Conservation (phyloP, 2,888 invertebrate species). For the Pandemis heparana region DNA sequence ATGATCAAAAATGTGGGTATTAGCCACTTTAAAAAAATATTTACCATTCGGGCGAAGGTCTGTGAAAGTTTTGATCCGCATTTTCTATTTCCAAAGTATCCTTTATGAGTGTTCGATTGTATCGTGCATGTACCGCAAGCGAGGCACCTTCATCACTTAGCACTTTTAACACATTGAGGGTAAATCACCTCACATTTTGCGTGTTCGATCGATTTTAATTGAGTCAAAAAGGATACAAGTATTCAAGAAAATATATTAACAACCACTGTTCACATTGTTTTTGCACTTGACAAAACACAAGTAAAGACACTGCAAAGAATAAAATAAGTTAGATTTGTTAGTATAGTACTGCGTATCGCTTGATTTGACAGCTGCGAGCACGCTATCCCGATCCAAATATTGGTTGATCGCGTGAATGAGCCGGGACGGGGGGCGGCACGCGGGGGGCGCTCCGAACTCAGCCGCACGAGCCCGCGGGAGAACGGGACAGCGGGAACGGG, state of each 20-base stretch:
- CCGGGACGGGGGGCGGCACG: constrained; percentile 59
- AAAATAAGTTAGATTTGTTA: constrained; percentile 57
- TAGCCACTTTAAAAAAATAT: constrained; percentile 49
- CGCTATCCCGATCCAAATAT: constrained; percentile 81
- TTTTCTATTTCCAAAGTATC: constrained; percentile 85
- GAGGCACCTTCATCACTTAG: constrained; percentile 78
- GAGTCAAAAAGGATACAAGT: constrained; percentile 83
- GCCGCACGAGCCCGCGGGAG: constrained; percentile 63
- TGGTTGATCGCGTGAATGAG: constrained; percentile 74
- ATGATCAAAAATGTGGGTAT: constrained; percentile 11
- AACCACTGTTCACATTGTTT: constrained; percentile 87
- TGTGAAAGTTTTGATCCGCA: constrained; percentile 81
- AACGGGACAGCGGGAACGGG: constrained; percentile 64
- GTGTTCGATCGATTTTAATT: constrained; percentile 66
- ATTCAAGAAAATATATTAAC: constrained; percentile 82
- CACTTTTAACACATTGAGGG: constrained; percentile 71
- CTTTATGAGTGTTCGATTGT: constrained; percentile 79
- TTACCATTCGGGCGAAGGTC: constrained; percentile 85
- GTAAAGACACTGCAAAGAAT: constrained; percentile 83
- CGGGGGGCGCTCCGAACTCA: constrained; percentile 68
- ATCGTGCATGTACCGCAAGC: constrained; percentile 69
- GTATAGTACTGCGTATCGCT: constrained; percentile 66
- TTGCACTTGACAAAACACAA: constrained; percentile 85
- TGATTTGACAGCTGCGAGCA: constrained; percentile 83
- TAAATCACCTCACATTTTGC: constrained; percentile 77